phyloP scores from a whole-genome alignment of 2,797 vertebrate genomes.

The Syncerus caffer region DNA sequence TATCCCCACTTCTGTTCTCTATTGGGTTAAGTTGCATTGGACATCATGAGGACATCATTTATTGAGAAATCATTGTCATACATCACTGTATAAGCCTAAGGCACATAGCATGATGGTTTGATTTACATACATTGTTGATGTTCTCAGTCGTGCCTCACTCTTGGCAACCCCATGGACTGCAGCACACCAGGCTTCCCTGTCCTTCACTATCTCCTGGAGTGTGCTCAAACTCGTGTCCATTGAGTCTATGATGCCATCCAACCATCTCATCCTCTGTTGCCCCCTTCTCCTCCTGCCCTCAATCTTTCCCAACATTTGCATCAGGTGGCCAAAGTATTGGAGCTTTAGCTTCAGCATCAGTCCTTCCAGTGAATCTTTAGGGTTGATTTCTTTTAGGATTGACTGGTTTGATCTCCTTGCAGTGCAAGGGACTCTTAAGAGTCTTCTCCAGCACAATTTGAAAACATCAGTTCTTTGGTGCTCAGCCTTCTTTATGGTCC shows the following conservation, averaged over 20 bases:
- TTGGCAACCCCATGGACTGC: not conserved
- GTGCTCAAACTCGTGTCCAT: not conserved
- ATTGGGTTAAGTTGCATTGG: not conserved
- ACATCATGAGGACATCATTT: not conserved
- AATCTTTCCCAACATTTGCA: not conserved
- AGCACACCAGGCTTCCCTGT: not conserved
- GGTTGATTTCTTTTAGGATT: not conserved
- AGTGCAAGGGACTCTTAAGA: not conserved
- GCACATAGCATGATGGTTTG: not conserved
- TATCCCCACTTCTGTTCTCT: not conserved
- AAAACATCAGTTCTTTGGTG: not conserved
- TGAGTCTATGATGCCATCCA: not conserved
- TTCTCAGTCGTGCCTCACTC: not conserved
- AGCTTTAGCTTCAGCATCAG: not conserved
- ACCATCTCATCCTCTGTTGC: not conserved
- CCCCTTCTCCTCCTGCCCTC: not conserved
- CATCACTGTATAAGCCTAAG: not conserved
- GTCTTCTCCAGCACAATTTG: not conserved
- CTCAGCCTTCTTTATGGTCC: not conserved
- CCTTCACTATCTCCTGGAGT: not conserved
- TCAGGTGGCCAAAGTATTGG: not conserved
- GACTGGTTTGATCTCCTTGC: not conserved
- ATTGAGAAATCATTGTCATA: not conserved
- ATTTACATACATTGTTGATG: not conserved
- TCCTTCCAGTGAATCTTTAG: not conserved